Percentiles rank a stretch among this genome's conserved stretches.
Conservation (phyloP, 2,113 vertebrate species). For the Muntiacus reevesi region DNA sequence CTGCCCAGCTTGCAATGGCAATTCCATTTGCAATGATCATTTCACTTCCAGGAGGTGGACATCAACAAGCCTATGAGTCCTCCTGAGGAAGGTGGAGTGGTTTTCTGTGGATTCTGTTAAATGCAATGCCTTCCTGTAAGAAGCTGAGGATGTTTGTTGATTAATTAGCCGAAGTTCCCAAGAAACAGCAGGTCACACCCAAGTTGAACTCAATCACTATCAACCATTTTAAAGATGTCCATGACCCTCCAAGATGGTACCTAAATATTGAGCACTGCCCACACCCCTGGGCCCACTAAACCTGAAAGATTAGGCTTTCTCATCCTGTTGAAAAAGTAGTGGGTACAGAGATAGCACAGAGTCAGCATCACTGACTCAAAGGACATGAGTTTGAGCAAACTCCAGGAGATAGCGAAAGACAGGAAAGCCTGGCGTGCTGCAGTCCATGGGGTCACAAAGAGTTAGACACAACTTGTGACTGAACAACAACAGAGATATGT, state of each 20-base stretch:
- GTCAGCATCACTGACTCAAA: background rate
- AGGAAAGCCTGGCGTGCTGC: background rate
- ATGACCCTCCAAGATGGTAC: background rate
- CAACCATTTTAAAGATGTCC: background rate
- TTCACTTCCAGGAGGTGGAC: background rate
- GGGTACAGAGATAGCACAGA: background rate
- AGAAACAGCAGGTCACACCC: background rate
- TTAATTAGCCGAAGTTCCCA: background rate
- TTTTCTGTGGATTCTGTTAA: background rate
- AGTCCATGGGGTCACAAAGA: background rate
- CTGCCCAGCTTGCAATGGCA: background rate
- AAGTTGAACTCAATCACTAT: background rate
- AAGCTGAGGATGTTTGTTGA: background rate
- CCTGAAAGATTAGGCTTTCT: background rate
- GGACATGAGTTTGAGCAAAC: background rate
- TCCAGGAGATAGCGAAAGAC: background rate
- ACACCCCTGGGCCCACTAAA: background rate
- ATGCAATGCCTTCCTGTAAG: background rate
- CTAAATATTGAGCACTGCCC: background rate
- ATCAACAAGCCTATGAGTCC: background rate
- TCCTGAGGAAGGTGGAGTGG: background rate
- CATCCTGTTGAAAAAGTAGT: background rate
- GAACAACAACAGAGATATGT: background rate
- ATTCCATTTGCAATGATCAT: slow-evolving; percentile 6
- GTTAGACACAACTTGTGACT: background rate